Conservation (phyloP, 1,140 invertebrate genomes). For the Drosophila ficusphila region DNA sequence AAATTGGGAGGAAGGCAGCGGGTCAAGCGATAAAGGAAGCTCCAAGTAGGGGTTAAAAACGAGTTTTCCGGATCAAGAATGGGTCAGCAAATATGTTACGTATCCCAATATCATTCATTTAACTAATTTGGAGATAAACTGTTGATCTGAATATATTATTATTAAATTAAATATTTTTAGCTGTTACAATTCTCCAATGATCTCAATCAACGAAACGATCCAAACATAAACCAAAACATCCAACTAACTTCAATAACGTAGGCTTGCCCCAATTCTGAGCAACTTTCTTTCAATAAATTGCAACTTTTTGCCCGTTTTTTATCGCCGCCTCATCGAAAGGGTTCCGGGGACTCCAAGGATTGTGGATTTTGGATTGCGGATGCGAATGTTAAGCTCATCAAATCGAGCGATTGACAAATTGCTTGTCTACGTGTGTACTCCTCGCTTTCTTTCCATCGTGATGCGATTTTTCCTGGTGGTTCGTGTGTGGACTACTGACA, state of each 20-base stretch:
- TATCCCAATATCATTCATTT: background rate
- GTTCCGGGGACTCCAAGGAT: background rate
- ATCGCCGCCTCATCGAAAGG: background rate
- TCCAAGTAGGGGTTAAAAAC: background rate
- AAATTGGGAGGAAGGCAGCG: constrained; percentile 8
- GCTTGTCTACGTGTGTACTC: constrained; percentile 76
- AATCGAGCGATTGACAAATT: constrained; percentile 78
- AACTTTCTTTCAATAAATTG: constrained; percentile 3
- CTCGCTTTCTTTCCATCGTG: constrained; percentile 27
- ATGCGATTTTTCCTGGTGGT: constrained; percentile 9
- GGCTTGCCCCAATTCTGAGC: background rate
- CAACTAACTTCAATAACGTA: background rate
- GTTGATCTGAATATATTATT: too few relatives aligned
- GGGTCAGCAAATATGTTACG: background rate
- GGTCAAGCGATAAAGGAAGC: constrained; percentile 29
- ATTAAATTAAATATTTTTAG: too few relatives aligned
- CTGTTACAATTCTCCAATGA: too few relatives aligned
- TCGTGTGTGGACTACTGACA: constrained; percentile 62
- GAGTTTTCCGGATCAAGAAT: background rate
- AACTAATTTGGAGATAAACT: too few relatives aligned
- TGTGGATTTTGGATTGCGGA: constrained; percentile 9
- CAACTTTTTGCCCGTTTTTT: constrained; percentile 23
- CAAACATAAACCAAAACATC: background rate
- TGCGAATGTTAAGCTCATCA: constrained; percentile 57
- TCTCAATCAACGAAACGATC: background rate